Conservation (phyloP, 2,888 invertebrate species). For the Poecilus cupreus region DNA sequence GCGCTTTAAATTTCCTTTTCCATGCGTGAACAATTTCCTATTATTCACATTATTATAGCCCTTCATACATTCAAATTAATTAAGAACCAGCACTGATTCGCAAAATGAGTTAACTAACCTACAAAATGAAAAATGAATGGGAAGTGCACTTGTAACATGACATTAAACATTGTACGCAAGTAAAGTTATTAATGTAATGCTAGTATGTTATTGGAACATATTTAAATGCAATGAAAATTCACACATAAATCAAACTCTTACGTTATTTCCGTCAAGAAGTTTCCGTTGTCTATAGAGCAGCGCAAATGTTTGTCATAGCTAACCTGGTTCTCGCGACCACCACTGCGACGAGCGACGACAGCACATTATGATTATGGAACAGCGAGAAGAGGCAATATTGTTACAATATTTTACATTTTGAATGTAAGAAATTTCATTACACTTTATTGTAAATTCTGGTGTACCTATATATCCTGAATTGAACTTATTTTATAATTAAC, state of each 20-base stretch:
- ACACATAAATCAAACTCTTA: slow-evolving; percentile 28
- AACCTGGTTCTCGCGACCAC: slow-evolving; percentile 13
- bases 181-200: slow-evolving; percentile 21
- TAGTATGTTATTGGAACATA: slow-evolving; percentile 39
- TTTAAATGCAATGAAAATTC: slow-evolving; percentile 26
- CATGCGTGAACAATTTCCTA: too few relatives aligned
- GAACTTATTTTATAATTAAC: too few relatives aligned
- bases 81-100: too few relatives aligned
- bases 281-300: slow-evolving; percentile 10
- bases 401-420: not conserved
- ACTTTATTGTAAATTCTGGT: too few relatives aligned
- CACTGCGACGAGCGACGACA: not conserved
- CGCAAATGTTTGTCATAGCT: slow-evolving; percentile 29
- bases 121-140: not conserved
- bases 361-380: not conserved
- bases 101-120: too few relatives aligned
- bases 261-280: slow-evolving; percentile 34
- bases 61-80: not conserved
- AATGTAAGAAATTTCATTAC: too few relatives aligned
- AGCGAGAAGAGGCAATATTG: not conserved
- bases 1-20: too few relatives aligned
- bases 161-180: not conserved
- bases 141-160: not conserved
- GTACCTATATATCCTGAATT: too few relatives aligned
- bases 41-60: too few relatives aligned